phyloP scores from a whole-genome alignment of 2,113 vertebrate species.

The Pterocles burchelli region DNA sequence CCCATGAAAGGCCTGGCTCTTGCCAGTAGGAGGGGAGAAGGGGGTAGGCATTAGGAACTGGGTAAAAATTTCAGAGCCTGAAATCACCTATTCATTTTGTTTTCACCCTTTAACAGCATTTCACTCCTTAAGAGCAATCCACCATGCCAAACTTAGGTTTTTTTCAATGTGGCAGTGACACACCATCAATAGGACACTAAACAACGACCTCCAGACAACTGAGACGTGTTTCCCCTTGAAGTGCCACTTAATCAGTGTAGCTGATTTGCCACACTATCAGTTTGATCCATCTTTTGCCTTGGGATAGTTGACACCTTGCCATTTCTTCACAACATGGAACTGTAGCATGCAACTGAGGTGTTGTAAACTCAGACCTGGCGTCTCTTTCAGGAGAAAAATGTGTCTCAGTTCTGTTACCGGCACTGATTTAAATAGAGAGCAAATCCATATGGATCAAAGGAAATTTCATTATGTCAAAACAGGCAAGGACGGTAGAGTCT shows the following conservation, averaged over 20 bases:
- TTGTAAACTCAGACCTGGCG: neutral
- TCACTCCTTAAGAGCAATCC: neutral
- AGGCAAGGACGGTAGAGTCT: neutral
- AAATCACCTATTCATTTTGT: neutral
- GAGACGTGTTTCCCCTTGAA: neutral
- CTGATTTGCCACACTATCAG: neutral
- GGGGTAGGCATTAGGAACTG: neutral
- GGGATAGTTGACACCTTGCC: neutral
- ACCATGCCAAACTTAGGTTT: rapidly evolving
- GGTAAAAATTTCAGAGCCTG: neutral
- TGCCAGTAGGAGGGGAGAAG: neutral
- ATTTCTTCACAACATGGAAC: neutral
- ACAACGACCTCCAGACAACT: neutral
- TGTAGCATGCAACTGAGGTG: neutral
- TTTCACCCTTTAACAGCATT: neutral
- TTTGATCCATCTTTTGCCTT: neutral
- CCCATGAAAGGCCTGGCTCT: neutral
- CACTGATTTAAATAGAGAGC: neutral
- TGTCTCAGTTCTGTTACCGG: neutral
- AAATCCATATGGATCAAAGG: neutral
- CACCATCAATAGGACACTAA: neutral
- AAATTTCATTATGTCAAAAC: neutral
- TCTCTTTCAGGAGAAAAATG: neutral
- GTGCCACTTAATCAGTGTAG: neutral
- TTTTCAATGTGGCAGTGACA: neutral